These are phyloP conservation scores for Poicephalus meyeri DNA, from an alignment of 2,113 vertebrate genomes.

Conservation along the genomic window DNA sequence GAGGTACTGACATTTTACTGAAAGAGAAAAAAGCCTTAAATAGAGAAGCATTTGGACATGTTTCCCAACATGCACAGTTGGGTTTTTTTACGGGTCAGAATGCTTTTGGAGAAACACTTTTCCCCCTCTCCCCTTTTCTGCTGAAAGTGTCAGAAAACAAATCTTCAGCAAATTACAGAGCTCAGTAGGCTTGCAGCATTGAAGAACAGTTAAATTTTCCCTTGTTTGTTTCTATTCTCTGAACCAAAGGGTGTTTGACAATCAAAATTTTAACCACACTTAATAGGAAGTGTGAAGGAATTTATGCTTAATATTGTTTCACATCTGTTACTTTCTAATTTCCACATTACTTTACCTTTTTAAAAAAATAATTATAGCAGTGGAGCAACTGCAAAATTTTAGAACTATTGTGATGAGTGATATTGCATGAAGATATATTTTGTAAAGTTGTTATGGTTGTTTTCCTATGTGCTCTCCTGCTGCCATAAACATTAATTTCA, in stretches of 20 bases:
- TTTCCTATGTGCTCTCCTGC: neutral
- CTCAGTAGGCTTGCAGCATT: slow-evolving; percentile 44
- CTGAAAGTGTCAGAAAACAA: slow-evolving; percentile 58
- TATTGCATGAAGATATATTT: slow-evolving; percentile 14
- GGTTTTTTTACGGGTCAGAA: slow-evolving; percentile 50
- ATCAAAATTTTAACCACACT: neutral
- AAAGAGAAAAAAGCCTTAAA: slow-evolving; percentile 60
- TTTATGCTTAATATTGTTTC: slow-evolving; percentile 26
- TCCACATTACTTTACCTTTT: slow-evolving; percentile 48
- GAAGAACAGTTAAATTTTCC: slow-evolving; percentile 39
- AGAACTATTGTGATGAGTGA: neutral
- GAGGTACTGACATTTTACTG: slow-evolving; percentile 57
- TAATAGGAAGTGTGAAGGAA: slow-evolving; percentile 56
- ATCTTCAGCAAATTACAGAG: slow-evolving; percentile 61
- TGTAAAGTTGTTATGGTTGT: slow-evolving; percentile 15
- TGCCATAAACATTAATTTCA: slow-evolving; percentile 23
- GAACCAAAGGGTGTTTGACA: slow-evolving; percentile 37
- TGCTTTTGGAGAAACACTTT: slow-evolving; percentile 33
- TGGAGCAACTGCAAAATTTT: neutral
- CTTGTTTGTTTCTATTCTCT: slow-evolving; percentile 44
- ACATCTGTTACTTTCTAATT: slow-evolving; percentile 54
- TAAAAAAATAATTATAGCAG: neutral
- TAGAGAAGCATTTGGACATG: slow-evolving; percentile 44
- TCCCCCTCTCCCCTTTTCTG: neutral
- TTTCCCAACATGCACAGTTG: slow-evolving; percentile 66